Evolutionary conservation across 2,113 vertebrate genomes (phyloP).

Genomic region (Dasyprocta punctata): DNA sequence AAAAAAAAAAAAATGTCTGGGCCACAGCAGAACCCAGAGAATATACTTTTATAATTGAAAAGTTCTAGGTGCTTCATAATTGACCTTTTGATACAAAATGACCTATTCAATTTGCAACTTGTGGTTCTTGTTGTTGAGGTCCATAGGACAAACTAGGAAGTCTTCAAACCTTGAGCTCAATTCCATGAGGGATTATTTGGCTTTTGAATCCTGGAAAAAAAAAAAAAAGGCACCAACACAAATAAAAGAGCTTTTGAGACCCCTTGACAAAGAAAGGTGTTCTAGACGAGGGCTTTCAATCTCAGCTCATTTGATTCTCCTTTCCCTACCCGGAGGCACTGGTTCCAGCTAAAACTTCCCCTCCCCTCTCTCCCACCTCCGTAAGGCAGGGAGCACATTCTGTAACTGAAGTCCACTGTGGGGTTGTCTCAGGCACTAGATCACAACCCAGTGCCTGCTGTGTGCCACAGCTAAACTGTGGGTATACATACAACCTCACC

Average conservation of each 20-base stretch:
- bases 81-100: slow-evolving; percentile 87
- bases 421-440: neutral
- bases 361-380: neutral
- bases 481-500: neutral
- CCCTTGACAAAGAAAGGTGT: neutral
- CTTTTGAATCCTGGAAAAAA: slow-evolving; percentile 84
- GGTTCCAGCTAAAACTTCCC: neutral
- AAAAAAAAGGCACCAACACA: slow-evolving; percentile 28
- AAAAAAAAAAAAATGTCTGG: slow-evolving; percentile 78
- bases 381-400: neutral
- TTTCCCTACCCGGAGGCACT: neutral
- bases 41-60: slow-evolving; percentile 80
- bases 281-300: neutral
- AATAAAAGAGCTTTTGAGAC: neutral
- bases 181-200: slow-evolving; percentile 84
- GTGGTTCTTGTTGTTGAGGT: slow-evolving; percentile 75
- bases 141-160: slow-evolving; percentile 81
- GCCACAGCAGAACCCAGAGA: slow-evolving; percentile 79
- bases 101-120: slow-evolving; percentile 83
- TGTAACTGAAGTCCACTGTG: neutral
- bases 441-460: neutral
- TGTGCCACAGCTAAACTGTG: neutral
- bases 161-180: slow-evolving; percentile 84
- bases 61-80: slow-evolving; percentile 83
- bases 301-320: neutral